Conservation (phyloP, 2,797 vertebrate species). For the Liparis tanakae region DNA sequence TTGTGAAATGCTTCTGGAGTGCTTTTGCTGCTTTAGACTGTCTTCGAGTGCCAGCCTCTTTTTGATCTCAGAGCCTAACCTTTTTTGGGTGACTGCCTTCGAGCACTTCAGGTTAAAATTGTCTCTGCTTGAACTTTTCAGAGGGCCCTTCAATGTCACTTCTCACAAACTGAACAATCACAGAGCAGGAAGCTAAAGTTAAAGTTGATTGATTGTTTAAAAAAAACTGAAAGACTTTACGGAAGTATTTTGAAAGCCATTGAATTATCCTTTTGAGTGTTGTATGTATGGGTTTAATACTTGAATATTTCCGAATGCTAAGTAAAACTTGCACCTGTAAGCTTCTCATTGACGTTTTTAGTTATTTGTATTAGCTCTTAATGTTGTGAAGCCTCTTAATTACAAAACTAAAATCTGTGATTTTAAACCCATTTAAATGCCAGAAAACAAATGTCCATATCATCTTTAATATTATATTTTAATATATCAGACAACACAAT, state of each 20-base stretch:
- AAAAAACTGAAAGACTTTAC: slow-evolving; percentile 11
- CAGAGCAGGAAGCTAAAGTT: slow-evolving; percentile 40
- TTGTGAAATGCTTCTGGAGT: slow-evolving; percentile 38
- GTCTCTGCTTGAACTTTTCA: slow-evolving; percentile 48
- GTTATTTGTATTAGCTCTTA: slow-evolving; percentile 4
- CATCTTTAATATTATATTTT: neutral
- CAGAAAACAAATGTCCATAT: neutral
- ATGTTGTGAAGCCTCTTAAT: neutral
- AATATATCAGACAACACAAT: neutral
- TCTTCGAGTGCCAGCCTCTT: slow-evolving; percentile 45
- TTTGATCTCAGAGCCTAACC: slow-evolving; percentile 53
- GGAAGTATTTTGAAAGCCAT: neutral
- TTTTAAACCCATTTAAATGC: slow-evolving; percentile 7
- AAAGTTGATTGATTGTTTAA: slow-evolving; percentile 24
- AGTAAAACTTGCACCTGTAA: slow-evolving; percentile 1
- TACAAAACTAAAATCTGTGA: neutral
- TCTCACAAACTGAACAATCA: slow-evolving; percentile 41
- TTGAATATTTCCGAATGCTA: neutral
- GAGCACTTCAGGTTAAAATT: slow-evolving; percentile 45
- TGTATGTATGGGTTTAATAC: slow-evolving; percentile 11
- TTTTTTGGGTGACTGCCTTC: slow-evolving; percentile 41
- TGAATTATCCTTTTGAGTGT: slow-evolving; percentile 9
- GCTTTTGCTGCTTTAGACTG: slow-evolving; percentile 33
- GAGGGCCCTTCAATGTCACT: slow-evolving; percentile 32
- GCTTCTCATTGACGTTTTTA: neutral